Conservation (phyloP, 2,888 invertebrate species). For the Malthinus seriepunctatus region DNA sequence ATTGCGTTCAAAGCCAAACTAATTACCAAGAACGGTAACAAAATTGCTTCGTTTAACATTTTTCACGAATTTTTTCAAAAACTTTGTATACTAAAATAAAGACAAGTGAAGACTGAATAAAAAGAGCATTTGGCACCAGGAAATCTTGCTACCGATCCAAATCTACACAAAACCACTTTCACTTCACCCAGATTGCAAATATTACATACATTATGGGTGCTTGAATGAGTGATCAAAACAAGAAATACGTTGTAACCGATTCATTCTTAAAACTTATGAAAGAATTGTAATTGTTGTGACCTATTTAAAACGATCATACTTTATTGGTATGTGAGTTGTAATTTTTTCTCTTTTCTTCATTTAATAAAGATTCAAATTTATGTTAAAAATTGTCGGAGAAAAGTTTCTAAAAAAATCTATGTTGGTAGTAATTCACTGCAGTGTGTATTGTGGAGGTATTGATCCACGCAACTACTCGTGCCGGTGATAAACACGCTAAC, state of each 20-base stretch:
- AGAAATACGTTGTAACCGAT: conserved; percentile 3
- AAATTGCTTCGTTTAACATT: background rate
- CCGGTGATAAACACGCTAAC: conserved; percentile 24
- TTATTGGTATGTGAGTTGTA: background rate
- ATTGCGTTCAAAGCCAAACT: background rate
- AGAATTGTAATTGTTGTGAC: background rate
- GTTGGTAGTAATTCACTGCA: conserved; percentile 22
- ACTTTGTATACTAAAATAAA: conserved; percentile 10
- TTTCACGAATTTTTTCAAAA: background rate
- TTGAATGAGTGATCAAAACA: conserved; percentile 8
- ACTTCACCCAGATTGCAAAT: conserved; percentile 26
- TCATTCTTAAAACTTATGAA: conserved; percentile 8
- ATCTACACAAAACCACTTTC: conserved; percentile 28
- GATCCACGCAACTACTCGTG: conserved; percentile 26
- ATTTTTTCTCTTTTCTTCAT: background rate
- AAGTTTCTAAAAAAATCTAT: conserved; percentile 15
- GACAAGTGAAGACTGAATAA: conserved; percentile 24
- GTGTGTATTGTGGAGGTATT: conserved; percentile 22
- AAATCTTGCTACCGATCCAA: conserved; percentile 24
- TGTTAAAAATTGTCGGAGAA: conserved; percentile 1
- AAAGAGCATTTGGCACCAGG: conserved; percentile 27
- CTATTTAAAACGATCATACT: background rate
- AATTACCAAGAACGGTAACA: background rate
- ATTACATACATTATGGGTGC: conserved; percentile 15
- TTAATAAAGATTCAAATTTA: background rate